Evolutionary conservation across 1,140 invertebrate species (phyloP).

Genomic region (Panagrolaimus sp.): DNA sequence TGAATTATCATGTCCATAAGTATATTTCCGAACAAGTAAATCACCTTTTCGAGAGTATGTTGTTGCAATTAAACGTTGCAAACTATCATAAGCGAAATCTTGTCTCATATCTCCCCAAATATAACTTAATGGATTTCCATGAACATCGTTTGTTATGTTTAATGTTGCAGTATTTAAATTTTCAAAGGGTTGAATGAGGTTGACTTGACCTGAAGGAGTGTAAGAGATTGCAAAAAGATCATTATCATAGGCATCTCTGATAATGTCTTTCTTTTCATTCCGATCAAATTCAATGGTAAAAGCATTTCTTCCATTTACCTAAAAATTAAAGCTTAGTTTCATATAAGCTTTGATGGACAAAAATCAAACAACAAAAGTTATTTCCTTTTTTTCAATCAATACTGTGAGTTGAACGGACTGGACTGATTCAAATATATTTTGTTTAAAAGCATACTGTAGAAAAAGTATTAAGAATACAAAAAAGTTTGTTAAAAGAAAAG

Average conservation of each 20-base stretch:
- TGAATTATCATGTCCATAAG: constrained; percentile 8
- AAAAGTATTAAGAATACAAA: too few relatives aligned
- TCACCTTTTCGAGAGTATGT: constrained; percentile 11
- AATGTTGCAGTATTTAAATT: background rate
- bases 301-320: constrained; percentile 12
- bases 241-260: constrained; percentile 15
- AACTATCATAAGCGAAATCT: constrained; percentile 15
- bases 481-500: too few relatives aligned
- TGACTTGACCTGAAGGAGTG: background rate
- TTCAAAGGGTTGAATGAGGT: background rate
- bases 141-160: background rate
- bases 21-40: constrained; percentile 12
- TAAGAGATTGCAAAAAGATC: constrained; percentile 1
- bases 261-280: background rate
- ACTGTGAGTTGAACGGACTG: background rate
- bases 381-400: background rate
- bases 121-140: constrained; percentile 11
- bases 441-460: background rate
- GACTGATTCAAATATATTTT: background rate
- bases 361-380: constrained; percentile 15
- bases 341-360: background rate
- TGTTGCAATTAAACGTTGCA: background rate
- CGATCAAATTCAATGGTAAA: constrained; percentile 17
- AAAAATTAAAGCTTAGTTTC: background rate
- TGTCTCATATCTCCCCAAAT: constrained; percentile 11